phyloP scores from a whole-genome alignment of 2,888 invertebrate species.

The Escarpia spicata region DNA sequence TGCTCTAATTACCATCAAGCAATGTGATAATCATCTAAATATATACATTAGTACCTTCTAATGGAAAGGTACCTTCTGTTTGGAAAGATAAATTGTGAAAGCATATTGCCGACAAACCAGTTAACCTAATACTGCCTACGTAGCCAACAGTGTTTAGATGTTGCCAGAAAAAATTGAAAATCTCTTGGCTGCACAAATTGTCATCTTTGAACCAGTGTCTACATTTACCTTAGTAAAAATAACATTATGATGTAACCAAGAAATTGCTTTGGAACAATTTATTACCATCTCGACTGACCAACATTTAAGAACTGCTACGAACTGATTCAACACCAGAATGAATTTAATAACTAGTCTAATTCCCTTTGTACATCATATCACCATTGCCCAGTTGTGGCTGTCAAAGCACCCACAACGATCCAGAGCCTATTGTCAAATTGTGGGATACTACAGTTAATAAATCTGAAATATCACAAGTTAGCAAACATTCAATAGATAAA shows the following conservation, averaged over 20 bases:
- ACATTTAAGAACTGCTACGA: too few species aligned
- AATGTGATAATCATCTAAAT: background rate
- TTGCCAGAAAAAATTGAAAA: background rate
- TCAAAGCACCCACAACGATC: too few species aligned
- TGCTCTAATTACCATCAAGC: background rate
- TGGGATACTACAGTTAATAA: background rate
- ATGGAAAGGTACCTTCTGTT: background rate
- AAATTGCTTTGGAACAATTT: too few species aligned
- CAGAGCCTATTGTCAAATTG: background rate
- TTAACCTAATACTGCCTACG: background rate
- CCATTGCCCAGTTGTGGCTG: background rate
- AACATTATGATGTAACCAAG: too few species aligned
- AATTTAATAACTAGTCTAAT: background rate
- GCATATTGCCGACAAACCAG: background rate
- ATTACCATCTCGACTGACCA: too few species aligned
- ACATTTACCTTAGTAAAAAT: too few species aligned
- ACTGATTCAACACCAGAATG: background rate
- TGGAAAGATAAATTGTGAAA: background rate
- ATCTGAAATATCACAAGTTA: background rate
- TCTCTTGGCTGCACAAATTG: background rate
- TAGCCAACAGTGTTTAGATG: background rate
- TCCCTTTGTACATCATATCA: background rate
- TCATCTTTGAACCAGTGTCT: too few species aligned
- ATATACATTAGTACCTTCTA: background rate
- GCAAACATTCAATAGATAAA: conserved; percentile 16